Evolutionary conservation across 2,113 vertebrate species (phyloP).

Genomic region (Rhinogobius similis): DNA sequence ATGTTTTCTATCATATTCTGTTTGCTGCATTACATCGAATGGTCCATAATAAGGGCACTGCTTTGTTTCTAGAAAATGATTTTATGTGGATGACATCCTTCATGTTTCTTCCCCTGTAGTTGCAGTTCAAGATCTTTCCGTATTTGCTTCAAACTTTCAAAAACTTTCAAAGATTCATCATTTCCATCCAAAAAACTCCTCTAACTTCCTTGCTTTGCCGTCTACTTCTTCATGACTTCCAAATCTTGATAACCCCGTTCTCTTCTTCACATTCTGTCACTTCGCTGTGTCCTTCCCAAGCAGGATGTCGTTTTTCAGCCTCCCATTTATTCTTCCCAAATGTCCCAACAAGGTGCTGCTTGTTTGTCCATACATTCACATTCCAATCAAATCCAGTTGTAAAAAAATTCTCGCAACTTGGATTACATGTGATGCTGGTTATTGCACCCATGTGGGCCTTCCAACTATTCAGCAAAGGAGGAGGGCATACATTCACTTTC

Average conservation of each 20-base stretch:
- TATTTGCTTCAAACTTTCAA: background rate
- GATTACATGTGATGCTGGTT: background rate
- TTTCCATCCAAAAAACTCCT: too few species aligned
- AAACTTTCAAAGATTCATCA: too few species aligned
- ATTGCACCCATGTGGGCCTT: background rate
- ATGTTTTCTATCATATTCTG: too few species aligned
- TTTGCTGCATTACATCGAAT: too few species aligned
- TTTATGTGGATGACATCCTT: background rate
- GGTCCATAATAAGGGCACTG: too few species aligned
- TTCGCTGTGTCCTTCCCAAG: background rate
- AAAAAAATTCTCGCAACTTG: background rate
- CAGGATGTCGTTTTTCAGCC: background rate
- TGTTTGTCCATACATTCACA: slow-evolving; percentile 16
- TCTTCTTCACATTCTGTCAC: background rate
- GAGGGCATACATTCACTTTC: background rate
- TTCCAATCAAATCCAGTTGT: slow-evolving; percentile 21
- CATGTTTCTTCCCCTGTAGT: background rate
- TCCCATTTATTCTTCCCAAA: slow-evolving; percentile 26
- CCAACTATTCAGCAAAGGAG: slow-evolving; percentile 20
- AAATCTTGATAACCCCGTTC: too few species aligned
- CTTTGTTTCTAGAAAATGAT: background rate
- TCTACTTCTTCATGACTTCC: background rate
- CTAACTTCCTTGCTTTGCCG: too few species aligned
- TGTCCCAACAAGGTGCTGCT: background rate
- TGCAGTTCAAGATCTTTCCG: background rate